Evolutionary conservation across 1,140 invertebrate genomes (phyloP), one percentile per base, ranked within the genome.

Genomic region (Aphelenchoides avenae): DNA sequence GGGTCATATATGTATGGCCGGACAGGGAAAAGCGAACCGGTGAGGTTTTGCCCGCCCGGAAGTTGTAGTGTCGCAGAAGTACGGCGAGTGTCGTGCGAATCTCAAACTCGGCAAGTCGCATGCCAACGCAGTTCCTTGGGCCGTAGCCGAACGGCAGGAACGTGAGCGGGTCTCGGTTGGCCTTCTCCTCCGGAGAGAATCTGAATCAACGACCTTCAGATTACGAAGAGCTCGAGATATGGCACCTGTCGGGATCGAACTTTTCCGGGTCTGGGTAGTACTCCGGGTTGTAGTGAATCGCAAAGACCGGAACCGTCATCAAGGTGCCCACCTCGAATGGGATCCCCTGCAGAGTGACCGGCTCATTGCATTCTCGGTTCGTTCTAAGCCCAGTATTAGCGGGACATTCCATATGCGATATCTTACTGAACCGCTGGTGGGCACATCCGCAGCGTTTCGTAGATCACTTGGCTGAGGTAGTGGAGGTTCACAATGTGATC

Each of bases 101-200:
- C 70, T 86, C 82, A 41, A 87, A 63, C 3, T 84, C 51, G 1
- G 84, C 86, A 50, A 87, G 84, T 31, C 85, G 80, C 73, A 81
- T 80, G 37, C 84, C 85, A 20, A 83, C 73, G 52, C 82, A 84
- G 54, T 78, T 79, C 26, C 81, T 62, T 3, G 81, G 82, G 6
- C 83, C 82, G 20, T 60, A 61, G 6, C 82, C 83, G 64, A 83
- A 84, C 1, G 82, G 78, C 2, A 81, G 37, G 56, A 72, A 83
- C 0, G 73, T 56, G 31, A 71, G 71, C 5, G 76, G 76, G 24
- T 80, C 52, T 5, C 31, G 30, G 22, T 7, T 4, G 15, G 41
- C 2, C 30, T 62, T 61, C 15, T 51, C 39, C 1, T 63, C 59
- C 2, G 30, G 46, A 11, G 43, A 44, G 37, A 61, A 61, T 13